Percentiles rank a stretch among this genome's conserved stretches.
phyloP scores from a whole-genome alignment of 2,113 vertebrate species.

The Barbus barbus region DNA sequence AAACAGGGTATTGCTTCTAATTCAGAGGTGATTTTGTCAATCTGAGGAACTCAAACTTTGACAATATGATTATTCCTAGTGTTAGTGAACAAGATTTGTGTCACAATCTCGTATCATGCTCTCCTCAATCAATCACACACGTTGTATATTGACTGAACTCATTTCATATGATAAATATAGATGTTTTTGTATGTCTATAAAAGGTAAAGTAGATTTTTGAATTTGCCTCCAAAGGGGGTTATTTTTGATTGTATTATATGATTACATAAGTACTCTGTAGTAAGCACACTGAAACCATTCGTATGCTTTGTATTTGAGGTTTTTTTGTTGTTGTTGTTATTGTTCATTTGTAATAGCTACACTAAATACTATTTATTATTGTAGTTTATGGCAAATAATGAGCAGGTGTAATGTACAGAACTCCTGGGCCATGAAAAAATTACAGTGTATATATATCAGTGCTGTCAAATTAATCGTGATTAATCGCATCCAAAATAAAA shows the following conservation, averaged over 20 bases:
- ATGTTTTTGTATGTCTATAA: conserved; percentile 39
- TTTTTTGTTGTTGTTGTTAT: background rate
- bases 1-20: conserved; percentile 41
- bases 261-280: conserved; percentile 28
- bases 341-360: conserved; percentile 31
- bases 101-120: background rate
- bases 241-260: conserved; percentile 37
- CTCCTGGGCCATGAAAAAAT: background rate
- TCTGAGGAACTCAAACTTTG: background rate
- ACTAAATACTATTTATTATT: conserved; percentile 34
- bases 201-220: conserved; percentile 32
- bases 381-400: conserved; percentile 26
- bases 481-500: too few species aligned
- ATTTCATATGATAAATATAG: conserved; percentile 3
- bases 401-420: background rate
- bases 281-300: conserved; percentile 38
- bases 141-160: conserved; percentile 7
- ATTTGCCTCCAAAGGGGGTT: conserved; percentile 17
- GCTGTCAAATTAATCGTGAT: too few species aligned
- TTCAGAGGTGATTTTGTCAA: background rate
- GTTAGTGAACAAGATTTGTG: background rate
- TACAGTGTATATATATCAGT: too few species aligned
- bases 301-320: background rate
- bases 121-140: conserved; percentile 1
- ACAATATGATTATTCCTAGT: background rate